Evolutionary conservation across 2,797 vertebrate genomes (phyloP).

Genomic region (Microhierax caerulescens): DNA sequence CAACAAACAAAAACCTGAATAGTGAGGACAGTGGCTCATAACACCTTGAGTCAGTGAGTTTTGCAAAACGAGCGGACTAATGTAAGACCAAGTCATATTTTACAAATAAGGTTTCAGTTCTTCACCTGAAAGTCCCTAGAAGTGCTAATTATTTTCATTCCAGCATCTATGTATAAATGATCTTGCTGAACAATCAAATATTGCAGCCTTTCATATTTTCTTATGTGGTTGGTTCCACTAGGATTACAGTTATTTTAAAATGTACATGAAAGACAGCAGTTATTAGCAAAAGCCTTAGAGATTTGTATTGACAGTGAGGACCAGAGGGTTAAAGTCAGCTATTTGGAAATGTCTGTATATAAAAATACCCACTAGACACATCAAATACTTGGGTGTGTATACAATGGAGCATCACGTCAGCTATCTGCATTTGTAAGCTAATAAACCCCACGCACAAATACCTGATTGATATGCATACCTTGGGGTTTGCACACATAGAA

Average conservation of each 20-base stretch:
- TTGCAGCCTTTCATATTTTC: background rate
- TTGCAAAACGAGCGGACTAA: background rate
- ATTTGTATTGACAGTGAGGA: background rate
- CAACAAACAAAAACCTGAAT: background rate
- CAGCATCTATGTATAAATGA: background rate
- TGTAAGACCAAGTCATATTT: background rate
- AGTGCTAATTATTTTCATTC: background rate
- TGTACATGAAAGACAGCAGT: background rate
- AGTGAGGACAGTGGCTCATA: background rate
- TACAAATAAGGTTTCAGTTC: background rate
- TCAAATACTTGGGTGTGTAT: background rate
- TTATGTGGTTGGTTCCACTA: background rate
- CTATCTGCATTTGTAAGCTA: background rate
- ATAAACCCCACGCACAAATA: background rate
- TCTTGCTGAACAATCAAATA: slow-evolving; percentile 10
- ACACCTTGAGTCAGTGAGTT: background rate
- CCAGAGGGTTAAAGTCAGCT: slow-evolving; percentile 25
- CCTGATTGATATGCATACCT: background rate
- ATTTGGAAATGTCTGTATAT: background rate
- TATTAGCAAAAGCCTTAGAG: slow-evolving; percentile 1
- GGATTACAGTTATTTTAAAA: slow-evolving; percentile 17
- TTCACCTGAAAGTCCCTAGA: background rate
- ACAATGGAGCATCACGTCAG: background rate
- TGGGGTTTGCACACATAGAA: background rate
- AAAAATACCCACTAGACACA: background rate